phyloP scores from a whole-genome alignment of 2,113 vertebrate species.

The Nothoprocta perdicaria region DNA sequence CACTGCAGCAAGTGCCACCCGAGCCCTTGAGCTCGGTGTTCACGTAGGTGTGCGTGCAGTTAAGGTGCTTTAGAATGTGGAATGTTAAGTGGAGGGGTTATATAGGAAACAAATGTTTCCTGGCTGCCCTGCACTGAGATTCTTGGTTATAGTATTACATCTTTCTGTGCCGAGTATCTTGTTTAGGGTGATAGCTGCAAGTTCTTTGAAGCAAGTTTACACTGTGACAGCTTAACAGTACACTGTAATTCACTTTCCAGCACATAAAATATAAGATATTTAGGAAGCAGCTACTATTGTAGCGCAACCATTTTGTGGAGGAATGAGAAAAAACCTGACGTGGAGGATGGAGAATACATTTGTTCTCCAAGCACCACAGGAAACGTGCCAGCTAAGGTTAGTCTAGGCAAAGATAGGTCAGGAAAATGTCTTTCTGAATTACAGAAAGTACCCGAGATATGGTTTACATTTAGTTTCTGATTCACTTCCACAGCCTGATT shows the following conservation, averaged over 20 bases:
- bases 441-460: background rate
- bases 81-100: background rate
- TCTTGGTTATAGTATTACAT: background rate
- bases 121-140: background rate
- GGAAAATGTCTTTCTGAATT: background rate
- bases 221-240: background rate
- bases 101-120: accelerated
- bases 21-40: background rate
- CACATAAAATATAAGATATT: background rate
- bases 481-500: background rate
- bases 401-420: background rate
- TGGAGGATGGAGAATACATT: background rate
- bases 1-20: background rate
- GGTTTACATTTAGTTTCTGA: background rate
- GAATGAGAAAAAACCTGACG: background rate
- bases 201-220: background rate
- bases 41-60: accelerated
- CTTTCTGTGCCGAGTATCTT: background rate
- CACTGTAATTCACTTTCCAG: background rate
- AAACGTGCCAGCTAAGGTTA: background rate
- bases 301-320: background rate
- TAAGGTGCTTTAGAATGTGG: background rate
- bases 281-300: background rate
- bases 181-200: background rate
- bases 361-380: background rate